These are phyloP conservation scores for Artibeus lituratus DNA, from an alignment of 2,797 vertebrate species.

Conservation along the genomic window DNA sequence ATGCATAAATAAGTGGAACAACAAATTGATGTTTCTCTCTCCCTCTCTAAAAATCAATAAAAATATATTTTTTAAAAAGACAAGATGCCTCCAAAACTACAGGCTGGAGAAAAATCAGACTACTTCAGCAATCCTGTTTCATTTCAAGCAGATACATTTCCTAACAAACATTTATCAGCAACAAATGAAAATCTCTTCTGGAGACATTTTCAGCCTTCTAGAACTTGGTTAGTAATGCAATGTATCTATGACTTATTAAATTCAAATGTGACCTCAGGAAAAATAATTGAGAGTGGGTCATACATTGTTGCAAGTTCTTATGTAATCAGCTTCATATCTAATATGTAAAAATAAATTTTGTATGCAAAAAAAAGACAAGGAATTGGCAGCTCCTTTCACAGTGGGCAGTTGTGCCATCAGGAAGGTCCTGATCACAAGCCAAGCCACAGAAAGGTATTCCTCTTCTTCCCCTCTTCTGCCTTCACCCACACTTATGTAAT, in stretches of 20 bases:
- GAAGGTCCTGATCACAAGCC: background rate
- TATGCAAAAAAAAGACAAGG: background rate
- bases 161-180: background rate
- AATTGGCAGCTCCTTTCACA: background rate
- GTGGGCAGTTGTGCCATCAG: background rate
- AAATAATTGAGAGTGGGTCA: background rate
- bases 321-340: background rate
- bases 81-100: background rate
- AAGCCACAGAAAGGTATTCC: background rate
- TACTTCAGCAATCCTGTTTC: background rate
- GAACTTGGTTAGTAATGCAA: background rate
- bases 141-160: conserved; percentile 18
- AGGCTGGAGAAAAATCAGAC: background rate
- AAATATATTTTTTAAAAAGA: too few species aligned
- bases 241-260: conserved; percentile 14
- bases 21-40: background rate
- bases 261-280: background rate
- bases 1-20: background rate
- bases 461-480: background rate
- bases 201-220: background rate
- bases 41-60: background rate
- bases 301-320: background rate
- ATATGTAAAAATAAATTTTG: background rate
- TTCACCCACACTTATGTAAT: background rate
- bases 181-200: background rate